Evolutionary conservation across 2,797 vertebrate genomes (phyloP).

Genomic region (Pterois miles): DNA sequence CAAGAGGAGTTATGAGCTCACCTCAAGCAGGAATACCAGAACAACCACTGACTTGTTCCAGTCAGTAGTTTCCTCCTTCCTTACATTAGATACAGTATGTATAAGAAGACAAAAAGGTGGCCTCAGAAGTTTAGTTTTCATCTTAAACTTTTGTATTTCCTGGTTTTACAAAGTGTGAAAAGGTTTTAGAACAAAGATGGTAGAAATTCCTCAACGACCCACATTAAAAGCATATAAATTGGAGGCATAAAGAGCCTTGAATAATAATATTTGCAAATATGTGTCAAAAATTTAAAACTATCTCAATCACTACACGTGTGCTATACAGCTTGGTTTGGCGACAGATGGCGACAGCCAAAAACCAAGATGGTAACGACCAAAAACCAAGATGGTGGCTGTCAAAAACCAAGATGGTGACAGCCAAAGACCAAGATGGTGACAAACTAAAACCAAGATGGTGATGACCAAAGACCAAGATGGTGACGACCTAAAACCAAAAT

Average conservation of each 20-base stretch:
- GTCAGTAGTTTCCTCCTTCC: slow-evolving; percentile 4
- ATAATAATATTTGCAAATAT: background rate
- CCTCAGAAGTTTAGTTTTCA: background rate
- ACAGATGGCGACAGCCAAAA: too few species aligned
- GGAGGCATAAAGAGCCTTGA: background rate
- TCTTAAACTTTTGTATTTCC: too few species aligned
- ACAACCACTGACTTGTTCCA: slow-evolving; percentile 24
- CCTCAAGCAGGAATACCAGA: slow-evolving; percentile 35
- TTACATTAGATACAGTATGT: background rate
- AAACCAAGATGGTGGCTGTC: too few species aligned
- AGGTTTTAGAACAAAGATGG: background rate
- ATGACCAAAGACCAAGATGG: too few species aligned
- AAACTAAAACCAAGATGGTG: too few species aligned
- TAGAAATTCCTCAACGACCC: background rate
- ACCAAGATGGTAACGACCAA: rapidly evolving
- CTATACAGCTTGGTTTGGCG: too few species aligned
- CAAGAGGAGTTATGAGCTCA: slow-evolving; percentile 44
- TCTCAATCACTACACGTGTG: background rate
- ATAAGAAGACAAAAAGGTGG: background rate
- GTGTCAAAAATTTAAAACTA: background rate
- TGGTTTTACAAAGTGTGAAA: background rate
- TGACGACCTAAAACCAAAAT: too few species aligned
- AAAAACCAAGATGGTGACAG: too few species aligned
- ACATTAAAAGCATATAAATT: background rate
- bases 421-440: too few species aligned